Conservation (phyloP, 2,888 invertebrate species). For the Chrysina gloriosa region DNA sequence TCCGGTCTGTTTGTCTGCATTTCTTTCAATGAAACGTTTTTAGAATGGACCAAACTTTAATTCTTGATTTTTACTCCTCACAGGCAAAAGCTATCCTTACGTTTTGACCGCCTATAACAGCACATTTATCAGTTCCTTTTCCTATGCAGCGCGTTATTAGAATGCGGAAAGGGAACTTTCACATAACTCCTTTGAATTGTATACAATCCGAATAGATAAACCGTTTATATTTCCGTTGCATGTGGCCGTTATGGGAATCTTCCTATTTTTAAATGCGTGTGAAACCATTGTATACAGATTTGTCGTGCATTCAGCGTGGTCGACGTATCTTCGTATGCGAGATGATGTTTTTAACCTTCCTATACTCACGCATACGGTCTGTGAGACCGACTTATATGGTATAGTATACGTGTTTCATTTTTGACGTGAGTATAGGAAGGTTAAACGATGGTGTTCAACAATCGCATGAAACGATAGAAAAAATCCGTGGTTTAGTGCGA, state of each 20-base stretch:
- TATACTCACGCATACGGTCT: no score
- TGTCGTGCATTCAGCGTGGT: no score
- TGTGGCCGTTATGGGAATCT: neutral
- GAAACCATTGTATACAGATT: neutral
- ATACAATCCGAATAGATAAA: slow-evolving; percentile 8
- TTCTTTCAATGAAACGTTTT: neutral
- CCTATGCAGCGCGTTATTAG: neutral
- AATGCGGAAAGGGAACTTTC: neutral
- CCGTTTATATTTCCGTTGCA: neutral
- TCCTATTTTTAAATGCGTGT: neutral
- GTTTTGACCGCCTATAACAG: no score
- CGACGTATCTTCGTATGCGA: no score
- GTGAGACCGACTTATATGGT: no score
- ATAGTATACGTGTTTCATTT: no score
- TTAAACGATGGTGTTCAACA: no score
- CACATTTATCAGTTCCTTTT: slow-evolving; percentile 11
- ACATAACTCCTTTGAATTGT: neutral
- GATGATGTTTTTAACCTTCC: no score
- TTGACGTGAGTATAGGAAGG: no score
- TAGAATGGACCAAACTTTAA: neutral
- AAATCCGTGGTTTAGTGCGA: no score
- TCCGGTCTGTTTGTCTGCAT: slow-evolving; percentile 1
- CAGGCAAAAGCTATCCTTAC: no score
- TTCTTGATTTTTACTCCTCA: neutral
- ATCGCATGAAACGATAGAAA: no score